Evolutionary conservation across 2,113 vertebrate species (phyloP).

Genomic region (Astur gentilis): DNA sequence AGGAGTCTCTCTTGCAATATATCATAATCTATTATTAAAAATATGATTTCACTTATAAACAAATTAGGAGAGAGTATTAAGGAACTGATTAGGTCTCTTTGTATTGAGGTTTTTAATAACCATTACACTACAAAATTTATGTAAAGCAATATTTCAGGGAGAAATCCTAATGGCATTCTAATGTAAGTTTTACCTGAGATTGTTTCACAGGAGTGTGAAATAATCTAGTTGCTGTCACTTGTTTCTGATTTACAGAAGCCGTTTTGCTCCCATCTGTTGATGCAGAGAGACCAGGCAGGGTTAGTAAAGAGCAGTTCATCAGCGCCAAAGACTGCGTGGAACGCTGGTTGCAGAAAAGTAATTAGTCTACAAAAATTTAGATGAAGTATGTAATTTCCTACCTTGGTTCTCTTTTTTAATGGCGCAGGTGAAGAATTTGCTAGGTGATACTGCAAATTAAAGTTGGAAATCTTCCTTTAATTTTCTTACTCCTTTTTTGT

Average conservation of each 20-base stretch:
- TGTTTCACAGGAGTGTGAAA: background rate
- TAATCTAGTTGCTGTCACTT: background rate
- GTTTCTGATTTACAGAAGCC: constrained; percentile 2
- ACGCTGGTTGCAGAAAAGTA: background rate
- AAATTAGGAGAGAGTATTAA: background rate
- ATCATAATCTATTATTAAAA: background rate
- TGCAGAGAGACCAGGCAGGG: background rate
- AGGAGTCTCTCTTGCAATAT: background rate
- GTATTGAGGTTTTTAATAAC: background rate
- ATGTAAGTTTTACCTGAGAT: constrained; percentile 26
- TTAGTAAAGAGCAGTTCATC: background rate
- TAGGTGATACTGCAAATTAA: background rate
- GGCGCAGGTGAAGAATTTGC: background rate
- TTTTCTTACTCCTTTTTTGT: background rate
- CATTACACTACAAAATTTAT: background rate
- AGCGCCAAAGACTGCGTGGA: rapidly evolving
- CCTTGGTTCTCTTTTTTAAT: background rate
- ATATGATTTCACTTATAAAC: background rate
- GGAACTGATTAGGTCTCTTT: background rate
- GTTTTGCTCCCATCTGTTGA: background rate
- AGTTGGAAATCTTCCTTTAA: background rate
- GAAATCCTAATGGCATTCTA: background rate
- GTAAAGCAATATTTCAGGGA: constrained; percentile 15
- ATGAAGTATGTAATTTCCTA: background rate
- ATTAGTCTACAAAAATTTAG: background rate